A percentile compares a stretch with the other conserved stretches of the same genome.
These are phyloP conservation scores for Asobara japonica DNA, from an alignment of 1,140 invertebrate genomes.

Conservation along the genomic window DNA sequence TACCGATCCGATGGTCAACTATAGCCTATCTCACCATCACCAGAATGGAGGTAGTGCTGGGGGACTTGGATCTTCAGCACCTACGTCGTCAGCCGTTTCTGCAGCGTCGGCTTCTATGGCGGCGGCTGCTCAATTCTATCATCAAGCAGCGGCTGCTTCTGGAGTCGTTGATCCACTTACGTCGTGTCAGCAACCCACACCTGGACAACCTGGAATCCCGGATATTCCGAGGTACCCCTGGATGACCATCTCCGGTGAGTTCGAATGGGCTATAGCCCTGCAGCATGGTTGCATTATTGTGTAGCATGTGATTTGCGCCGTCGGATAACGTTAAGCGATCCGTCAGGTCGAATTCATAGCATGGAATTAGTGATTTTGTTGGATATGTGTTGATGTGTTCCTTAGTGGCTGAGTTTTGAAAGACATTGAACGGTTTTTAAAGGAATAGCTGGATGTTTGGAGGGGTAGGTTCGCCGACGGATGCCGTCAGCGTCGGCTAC, in stretches of 20 bases:
- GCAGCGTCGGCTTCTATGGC: conserved; percentile 80
- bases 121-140: conserved; percentile 87
- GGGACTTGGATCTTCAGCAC: conserved; percentile 69
- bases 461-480: too few relatives aligned
- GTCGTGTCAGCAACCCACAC: conserved; percentile 73
- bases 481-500: too few relatives aligned
- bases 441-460: too few relatives aligned
- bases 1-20: conserved; percentile 83
- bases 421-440: too few relatives aligned
- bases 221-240: conserved; percentile 94
- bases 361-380: too few relatives aligned
- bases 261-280: not conserved
- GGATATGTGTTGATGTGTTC: too few relatives aligned
- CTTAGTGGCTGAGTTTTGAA: too few relatives aligned
- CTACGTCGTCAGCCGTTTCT: conserved; percentile 69
- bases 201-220: conserved; percentile 79
- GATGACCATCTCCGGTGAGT: conserved; percentile 96
- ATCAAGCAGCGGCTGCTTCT: conserved; percentile 78
- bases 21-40: conserved; percentile 78
- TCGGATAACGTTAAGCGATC: too few relatives aligned
- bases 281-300: not conserved
- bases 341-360: too few relatives aligned
- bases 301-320: not conserved
- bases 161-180: conserved; percentile 73
- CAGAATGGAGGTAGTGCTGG: conserved; percentile 73